phyloP scores from a whole-genome alignment of 2,888 invertebrate genomes.

The Caenorhabditis plicata region DNA sequence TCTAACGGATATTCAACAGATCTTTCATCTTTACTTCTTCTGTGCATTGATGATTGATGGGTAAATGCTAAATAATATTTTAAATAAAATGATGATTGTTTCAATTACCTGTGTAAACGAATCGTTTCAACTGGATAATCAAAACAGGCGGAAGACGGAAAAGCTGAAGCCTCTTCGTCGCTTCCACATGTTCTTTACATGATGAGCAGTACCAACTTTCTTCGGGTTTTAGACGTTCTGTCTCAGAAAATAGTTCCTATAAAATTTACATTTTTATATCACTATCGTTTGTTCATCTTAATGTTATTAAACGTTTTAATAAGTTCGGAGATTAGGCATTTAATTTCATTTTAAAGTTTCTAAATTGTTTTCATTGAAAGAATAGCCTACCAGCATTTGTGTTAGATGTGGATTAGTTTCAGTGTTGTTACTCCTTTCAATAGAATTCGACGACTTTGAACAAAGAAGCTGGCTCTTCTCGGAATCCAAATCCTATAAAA shows the following conservation, averaged over 20 bases:
- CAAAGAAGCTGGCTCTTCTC: constrained; percentile 9
- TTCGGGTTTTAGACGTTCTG: constrained; percentile 69
- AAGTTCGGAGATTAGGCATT: no score
- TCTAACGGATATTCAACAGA: constrained; percentile 60
- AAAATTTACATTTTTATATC: no score
- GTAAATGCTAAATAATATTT: constrained; percentile 22
- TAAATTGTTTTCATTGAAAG: no score
- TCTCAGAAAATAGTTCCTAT: constrained; percentile 69
- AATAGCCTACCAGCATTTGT: constrained; percentile 49
- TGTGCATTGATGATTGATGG: constrained; percentile 34
- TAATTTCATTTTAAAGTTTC: no score
- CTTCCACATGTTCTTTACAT: constrained; percentile 64
- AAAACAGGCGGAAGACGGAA: constrained; percentile 66
- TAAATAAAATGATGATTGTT: background rate
- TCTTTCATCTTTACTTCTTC: constrained; percentile 53
- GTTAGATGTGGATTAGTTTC: constrained; percentile 25
- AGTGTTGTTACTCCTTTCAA: constrained; percentile 2
- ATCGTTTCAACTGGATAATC: constrained; percentile 67
- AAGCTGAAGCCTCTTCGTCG: constrained; percentile 66
- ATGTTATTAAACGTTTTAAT: no score
- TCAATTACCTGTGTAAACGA: constrained; percentile 64
- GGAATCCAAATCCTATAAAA: constrained; percentile 11
- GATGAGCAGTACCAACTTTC: constrained; percentile 68
- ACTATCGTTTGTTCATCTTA: no score
- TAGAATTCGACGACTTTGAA: constrained; percentile 1